Evolutionary conservation across 2,113 vertebrate genomes (phyloP).

Genomic region (Ariopsis seemanni): DNA sequence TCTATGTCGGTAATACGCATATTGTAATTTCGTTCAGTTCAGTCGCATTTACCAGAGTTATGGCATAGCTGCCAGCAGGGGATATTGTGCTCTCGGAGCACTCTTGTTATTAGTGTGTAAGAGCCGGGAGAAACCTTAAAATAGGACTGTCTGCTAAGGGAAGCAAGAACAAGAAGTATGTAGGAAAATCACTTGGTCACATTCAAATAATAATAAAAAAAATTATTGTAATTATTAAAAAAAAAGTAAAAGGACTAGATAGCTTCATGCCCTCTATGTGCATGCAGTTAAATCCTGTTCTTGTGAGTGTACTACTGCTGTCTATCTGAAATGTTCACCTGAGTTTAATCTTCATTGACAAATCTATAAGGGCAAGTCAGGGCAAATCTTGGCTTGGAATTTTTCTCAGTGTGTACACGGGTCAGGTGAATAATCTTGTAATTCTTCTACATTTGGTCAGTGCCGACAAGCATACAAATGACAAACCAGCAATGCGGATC

Average conservation of each 20-base stretch:
- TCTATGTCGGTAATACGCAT: too few species aligned
- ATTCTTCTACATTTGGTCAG: not conserved
- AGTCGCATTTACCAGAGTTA: too few species aligned
- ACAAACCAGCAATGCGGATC: not conserved
- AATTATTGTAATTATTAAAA: not conserved
- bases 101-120: not conserved
- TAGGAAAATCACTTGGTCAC: not conserved
- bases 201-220: not conserved
- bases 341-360: not conserved
- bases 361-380: not conserved
- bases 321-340: too few species aligned
- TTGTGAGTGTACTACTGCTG: not conserved
- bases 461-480: not conserved
- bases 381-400: not conserved
- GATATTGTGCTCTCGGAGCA: too few species aligned
- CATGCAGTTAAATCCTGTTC: not conserved
- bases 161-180: not conserved
- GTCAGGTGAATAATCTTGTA: not conserved
- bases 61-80: too few species aligned
- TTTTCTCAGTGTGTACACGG: not conserved
- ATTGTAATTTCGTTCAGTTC: too few species aligned
- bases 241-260: not conserved
- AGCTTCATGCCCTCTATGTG: not conserved
- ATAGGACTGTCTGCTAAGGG: not conserved
- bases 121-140: not conserved